Evolutionary conservation across 2,113 vertebrate genomes (phyloP).

Genomic region (Prionailurus bengalensis): DNA sequence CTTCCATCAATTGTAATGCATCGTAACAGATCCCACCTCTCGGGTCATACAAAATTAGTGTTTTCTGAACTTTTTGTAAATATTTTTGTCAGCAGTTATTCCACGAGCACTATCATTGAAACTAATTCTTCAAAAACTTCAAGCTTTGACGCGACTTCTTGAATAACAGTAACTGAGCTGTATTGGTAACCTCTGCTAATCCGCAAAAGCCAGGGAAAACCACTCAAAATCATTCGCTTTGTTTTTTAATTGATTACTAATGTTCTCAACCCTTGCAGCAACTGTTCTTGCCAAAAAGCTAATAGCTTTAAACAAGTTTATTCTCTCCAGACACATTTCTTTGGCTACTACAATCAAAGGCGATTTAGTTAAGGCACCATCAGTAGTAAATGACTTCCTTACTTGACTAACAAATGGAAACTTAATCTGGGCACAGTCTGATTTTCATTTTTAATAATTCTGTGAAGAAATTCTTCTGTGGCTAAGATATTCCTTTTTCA

Average conservation of each 20-base stretch:
- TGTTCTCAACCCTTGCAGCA: slow-evolving; percentile 40
- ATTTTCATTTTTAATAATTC: slow-evolving; percentile 31
- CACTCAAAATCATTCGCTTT: slow-evolving; percentile 45
- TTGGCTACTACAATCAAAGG: not conserved
- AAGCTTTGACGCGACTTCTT: not conserved
- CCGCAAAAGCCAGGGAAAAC: slow-evolving; percentile 69
- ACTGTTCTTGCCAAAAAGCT: slow-evolving; percentile 57
- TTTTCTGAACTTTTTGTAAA: not conserved
- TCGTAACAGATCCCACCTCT: not conserved
- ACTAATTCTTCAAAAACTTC: slow-evolving; percentile 57
- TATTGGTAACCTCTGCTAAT: slow-evolving; percentile 43
- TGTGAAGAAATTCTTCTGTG: not conserved
- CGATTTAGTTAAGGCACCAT: not conserved
- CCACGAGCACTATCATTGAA: not conserved
- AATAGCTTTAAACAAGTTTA: slow-evolving; percentile 68
- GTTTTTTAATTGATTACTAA: slow-evolving; percentile 66
- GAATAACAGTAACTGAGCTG: slow-evolving; percentile 19
- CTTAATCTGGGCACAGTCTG: not conserved
- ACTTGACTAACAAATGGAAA: slow-evolving; percentile 49
- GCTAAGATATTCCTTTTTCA: not conserved
- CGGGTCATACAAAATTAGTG: not conserved
- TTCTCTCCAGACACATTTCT: slow-evolving; percentile 66
- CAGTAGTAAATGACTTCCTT: not conserved
- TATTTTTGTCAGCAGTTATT: not conserved
- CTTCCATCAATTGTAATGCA: not conserved